phyloP scores from a whole-genome alignment of 2,888 invertebrate species.

The Bellardia pandia region DNA sequence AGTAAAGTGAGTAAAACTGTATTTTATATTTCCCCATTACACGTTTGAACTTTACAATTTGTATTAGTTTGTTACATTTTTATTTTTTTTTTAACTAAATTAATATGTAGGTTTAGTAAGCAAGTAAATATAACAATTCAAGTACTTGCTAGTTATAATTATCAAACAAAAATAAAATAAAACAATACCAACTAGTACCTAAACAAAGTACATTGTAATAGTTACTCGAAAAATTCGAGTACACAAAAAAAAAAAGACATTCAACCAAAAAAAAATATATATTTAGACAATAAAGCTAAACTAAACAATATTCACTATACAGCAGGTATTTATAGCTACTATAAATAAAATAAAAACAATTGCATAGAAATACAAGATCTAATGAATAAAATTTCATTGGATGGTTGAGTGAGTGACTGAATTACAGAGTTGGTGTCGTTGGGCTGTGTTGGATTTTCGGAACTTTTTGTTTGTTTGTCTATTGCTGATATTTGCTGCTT shows the following conservation, averaged over 20 bases:
- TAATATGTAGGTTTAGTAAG: neutral
- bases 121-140: neutral
- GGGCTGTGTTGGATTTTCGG: conserved; percentile 48
- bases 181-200: neutral
- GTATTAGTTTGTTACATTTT: neutral
- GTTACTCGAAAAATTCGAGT: neutral
- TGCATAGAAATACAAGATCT: conserved; percentile 37
- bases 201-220: conserved; percentile 7
- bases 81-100: neutral
- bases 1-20: neutral
- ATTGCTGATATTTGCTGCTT: conserved; percentile 24
- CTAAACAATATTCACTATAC: neutral
- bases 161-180: conserved; percentile 19
- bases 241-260: conserved; percentile 4
- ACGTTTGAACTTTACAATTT: conserved; percentile 10
- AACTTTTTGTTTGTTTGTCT: conserved; percentile 16
- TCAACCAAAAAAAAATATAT: conserved; percentile 1
- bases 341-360: conserved; percentile 22
- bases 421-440: conserved; percentile 42
- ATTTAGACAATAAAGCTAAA: neutral
- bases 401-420: conserved; percentile 59
- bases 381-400: conserved; percentile 58
- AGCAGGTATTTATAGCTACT: no score
- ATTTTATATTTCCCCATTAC: neutral
- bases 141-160: conserved; percentile 25